These are phyloP conservation scores for Malthinus flaveolus DNA, from an alignment of 2,888 invertebrate species.

Conservation along the genomic window DNA sequence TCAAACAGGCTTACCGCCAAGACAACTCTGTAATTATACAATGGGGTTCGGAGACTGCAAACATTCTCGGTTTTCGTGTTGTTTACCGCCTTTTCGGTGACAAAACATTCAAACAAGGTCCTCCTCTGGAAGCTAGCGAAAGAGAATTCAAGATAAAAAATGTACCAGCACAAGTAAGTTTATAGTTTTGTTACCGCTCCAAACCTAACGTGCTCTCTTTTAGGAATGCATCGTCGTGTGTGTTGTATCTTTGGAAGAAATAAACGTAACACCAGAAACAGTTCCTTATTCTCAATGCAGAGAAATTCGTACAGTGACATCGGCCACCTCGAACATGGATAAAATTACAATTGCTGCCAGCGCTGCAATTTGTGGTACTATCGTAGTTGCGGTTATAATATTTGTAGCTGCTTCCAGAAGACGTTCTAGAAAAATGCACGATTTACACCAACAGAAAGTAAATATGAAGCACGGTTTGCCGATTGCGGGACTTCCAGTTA, in stretches of 20 bases:
- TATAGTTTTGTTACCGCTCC: neutral
- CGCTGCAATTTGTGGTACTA: slow-evolving; percentile 90
- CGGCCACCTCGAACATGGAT: slow-evolving; percentile 88
- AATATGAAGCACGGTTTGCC: slow-evolving; percentile 64
- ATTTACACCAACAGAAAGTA: slow-evolving; percentile 67
- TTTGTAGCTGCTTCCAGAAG: slow-evolving; percentile 86
- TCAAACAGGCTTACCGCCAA: slow-evolving; percentile 82
- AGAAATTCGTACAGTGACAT: slow-evolving; percentile 83
- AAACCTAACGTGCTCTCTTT: slow-evolving; percentile 32
- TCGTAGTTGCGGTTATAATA: slow-evolving; percentile 86
- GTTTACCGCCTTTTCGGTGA: slow-evolving; percentile 89
- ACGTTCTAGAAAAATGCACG: slow-evolving; percentile 76
- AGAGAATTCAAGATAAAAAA: slow-evolving; percentile 92
- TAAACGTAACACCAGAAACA: slow-evolving; percentile 82
- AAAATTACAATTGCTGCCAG: slow-evolving; percentile 93
- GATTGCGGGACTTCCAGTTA: slow-evolving; percentile 74
- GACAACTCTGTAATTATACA: slow-evolving; percentile 88
- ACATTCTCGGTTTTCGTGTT: slow-evolving; percentile 86
- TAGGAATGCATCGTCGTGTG: slow-evolving; percentile 93
- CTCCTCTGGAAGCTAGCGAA: slow-evolving; percentile 85
- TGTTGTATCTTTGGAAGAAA: slow-evolving; percentile 87
- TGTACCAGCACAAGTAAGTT: slow-evolving; percentile 79
- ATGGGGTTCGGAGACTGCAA: slow-evolving; percentile 87
- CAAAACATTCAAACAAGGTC: slow-evolving; percentile 86
- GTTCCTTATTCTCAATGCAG: slow-evolving; percentile 86